Conservation (phyloP, 1,140 invertebrate genomes). For the Venturia canescens region DNA sequence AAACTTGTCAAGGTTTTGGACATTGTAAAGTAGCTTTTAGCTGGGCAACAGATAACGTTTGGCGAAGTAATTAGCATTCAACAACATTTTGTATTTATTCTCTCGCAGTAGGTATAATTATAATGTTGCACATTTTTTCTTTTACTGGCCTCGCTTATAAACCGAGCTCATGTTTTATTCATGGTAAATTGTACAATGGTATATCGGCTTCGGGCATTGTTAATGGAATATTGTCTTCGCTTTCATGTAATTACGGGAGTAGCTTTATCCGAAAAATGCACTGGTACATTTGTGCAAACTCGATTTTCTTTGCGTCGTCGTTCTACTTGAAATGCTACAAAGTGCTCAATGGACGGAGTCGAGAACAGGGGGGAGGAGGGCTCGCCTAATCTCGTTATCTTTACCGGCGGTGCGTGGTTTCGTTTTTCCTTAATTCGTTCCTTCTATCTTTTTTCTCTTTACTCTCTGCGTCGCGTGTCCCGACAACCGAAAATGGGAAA, state of each 20-base stretch:
- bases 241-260: neutral
- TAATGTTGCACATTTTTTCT: neutral
- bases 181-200: neutral
- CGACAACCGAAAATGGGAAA: slow-evolving; percentile 42
- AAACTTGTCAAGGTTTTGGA: too few relatives aligned
- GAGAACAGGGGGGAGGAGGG: neutral
- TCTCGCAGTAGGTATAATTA: slow-evolving; percentile 1
- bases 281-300: neutral
- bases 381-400: slow-evolving; percentile 8
- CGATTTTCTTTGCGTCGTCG: slow-evolving; percentile 8
- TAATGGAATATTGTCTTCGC: neutral
- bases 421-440: slow-evolving; percentile 12
- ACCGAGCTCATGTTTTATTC: neutral
- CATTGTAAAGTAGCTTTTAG: too few relatives aligned
- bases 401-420: slow-evolving; percentile 21
- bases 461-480: slow-evolving; percentile 7
- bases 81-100: neutral
- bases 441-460: neutral
- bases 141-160: neutral
- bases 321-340: slow-evolving; percentile 1
- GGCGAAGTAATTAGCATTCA: too few relatives aligned
- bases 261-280: neutral
- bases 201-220: neutral
- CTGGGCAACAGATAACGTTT: too few relatives aligned
- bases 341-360: neutral